These are phyloP conservation scores for Trissonchulus sp. DNA, from an alignment of 2,888 invertebrate species.

Conservation along the genomic window DNA sequence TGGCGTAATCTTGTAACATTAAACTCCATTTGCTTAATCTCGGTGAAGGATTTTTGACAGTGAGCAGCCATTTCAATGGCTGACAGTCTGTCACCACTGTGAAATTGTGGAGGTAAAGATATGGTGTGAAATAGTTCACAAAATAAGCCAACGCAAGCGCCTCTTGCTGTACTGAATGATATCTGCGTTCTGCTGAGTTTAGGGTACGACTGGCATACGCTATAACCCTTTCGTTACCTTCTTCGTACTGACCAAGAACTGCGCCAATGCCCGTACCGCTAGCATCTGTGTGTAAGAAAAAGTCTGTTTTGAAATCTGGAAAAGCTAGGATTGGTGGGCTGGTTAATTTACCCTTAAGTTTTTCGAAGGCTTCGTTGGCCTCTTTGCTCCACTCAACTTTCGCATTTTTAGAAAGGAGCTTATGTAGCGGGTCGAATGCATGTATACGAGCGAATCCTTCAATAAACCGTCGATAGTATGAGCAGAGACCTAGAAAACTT, in stretches of 20 bases:
- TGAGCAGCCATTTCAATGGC: conserved; percentile 37
- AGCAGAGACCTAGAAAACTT: conserved; percentile 10
- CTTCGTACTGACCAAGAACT: conserved; percentile 37
- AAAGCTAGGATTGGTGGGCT: conserved; percentile 34
- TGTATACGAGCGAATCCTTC: background rate
- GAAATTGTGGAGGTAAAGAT: conserved; percentile 28
- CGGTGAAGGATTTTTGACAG: conserved; percentile 53
- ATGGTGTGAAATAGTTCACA: conserved; percentile 31
- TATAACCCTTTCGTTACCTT: conserved; percentile 36
- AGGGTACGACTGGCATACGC: conserved; percentile 41
- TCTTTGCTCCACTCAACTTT: background rate
- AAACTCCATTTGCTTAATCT: conserved; percentile 56
- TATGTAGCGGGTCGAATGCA: background rate
- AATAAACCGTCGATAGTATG: conserved; percentile 3
- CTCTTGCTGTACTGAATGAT: conserved; percentile 40
- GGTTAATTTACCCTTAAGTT: conserved; percentile 29
- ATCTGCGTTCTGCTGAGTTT: conserved; percentile 36
- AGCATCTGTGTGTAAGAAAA: conserved; percentile 40
- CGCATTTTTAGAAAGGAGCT: background rate
- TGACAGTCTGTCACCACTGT: conserved; percentile 31
- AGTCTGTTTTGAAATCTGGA: conserved; percentile 34
- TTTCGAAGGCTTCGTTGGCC: conserved; percentile 31
- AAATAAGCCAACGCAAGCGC: conserved; percentile 39
- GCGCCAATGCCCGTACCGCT: conserved; percentile 40
- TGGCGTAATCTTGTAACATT: conserved; percentile 51